A percentile compares a stretch with the other conserved stretches of the same genome.
Conservation (phyloP, 2,797 vertebrate genomes). For the Poliocrania exsul region DNA sequence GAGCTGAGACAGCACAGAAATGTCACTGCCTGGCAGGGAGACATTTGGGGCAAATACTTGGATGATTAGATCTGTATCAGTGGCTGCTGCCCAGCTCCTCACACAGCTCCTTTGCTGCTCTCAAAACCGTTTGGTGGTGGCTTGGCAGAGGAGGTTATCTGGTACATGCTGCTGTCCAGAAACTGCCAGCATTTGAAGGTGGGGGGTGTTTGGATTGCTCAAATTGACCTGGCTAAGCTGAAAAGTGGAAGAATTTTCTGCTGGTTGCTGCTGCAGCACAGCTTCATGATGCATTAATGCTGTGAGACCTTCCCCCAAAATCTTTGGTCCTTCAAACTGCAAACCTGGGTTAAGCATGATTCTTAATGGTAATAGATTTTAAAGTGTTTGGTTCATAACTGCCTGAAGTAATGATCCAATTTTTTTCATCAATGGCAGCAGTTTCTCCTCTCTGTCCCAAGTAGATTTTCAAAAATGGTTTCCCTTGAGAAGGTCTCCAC, state of each 20-base stretch:
- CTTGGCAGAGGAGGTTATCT: slow-evolving; percentile 35
- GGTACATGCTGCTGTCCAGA: neutral
- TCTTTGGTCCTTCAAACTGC: neutral
- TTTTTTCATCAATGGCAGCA: neutral
- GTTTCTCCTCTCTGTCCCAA: neutral
- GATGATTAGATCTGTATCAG: slow-evolving; percentile 14
- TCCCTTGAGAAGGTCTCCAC: accelerated
- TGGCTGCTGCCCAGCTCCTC: neutral
- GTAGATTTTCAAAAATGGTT: neutral
- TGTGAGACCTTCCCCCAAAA: neutral
- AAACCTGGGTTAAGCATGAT: neutral
- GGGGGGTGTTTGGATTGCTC: neutral
- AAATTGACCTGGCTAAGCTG: neutral
- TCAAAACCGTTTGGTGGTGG: neutral
- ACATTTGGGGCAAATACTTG: neutral
- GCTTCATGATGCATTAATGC: accelerated
- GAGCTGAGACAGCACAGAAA: slow-evolving; percentile 21
- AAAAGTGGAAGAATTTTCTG: neutral
- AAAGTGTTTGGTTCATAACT: neutral
- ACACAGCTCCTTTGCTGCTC: neutral
- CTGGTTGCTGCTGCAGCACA: accelerated
- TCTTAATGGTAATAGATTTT: neutral
- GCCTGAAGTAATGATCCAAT: neutral
- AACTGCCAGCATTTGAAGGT: neutral
- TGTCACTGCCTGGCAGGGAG: slow-evolving; percentile 30